Base-by-base conservation (phyloP, 2,113 vertebrate genomes). In the Anseranas semipalmata region DNA sequence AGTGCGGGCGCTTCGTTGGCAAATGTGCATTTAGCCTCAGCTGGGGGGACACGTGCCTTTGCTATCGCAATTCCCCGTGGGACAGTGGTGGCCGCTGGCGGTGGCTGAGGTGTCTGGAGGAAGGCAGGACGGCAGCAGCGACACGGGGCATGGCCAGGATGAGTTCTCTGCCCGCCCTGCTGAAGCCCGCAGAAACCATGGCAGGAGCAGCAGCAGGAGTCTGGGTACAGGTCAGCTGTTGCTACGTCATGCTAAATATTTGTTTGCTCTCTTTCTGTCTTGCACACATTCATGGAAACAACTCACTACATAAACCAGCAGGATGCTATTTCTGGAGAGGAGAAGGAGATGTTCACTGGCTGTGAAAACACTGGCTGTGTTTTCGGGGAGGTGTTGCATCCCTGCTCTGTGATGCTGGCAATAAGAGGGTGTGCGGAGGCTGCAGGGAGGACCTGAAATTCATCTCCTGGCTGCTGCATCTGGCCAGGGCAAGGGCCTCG, bases 11-110 rank as follows among this genome's bases (percentile, higher is more conserved):
- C 55, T 66, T 66, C 35, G 0, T 63, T 2, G 3, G 66, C 15
- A 3, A 86, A 52, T 41, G n/a, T 62, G 75, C 35, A 10, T 71
- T 68, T 52, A 45, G 65, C 50, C 58, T 90, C 72, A 21, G 37
- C 33, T 2, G 3, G 41, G 41, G 74, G 41, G 43, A 55, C 6
- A 1, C 3, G 6, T 4, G 3, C 50, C 68, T 78, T 72, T 7
- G 0, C 70, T 70, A 28, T 16, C 0, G 5, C 39, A 4, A n/a
- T 85, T 53, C 28, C 66, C 66, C 5, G 1, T 0, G 15, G 41
- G 59, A 90, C 25, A 20, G 50, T 3, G 2, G 62, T 66, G 62
- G n/a, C 43, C 1, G 0, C 55, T 37, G 70, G 58, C 75, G 60
- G 25, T 0, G 0, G 25, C 59, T 35, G 32, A 75, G 18, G 39